A percentile compares a stretch with the other conserved stretches of the same genome.
These are phyloP conservation scores for Onthophagus sagittarius DNA, from an alignment of 2,888 invertebrate genomes.

Conservation along the genomic window DNA sequence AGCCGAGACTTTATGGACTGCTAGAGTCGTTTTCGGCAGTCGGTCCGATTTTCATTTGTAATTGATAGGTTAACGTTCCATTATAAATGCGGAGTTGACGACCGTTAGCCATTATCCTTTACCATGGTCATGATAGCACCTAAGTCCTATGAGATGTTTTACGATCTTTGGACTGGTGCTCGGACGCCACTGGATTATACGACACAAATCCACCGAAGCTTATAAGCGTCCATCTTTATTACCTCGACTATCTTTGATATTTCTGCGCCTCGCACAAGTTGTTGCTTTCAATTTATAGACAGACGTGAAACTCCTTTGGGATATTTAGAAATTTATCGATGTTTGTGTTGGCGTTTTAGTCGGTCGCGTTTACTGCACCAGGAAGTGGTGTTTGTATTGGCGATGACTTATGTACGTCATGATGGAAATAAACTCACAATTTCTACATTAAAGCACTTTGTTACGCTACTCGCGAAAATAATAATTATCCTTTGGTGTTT, in stretches of 20 bases:
- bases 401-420: not conserved
- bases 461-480: not conserved
- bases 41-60: slow-evolving; percentile 10
- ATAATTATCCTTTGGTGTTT: not conserved
- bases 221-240: slow-evolving; percentile 7
- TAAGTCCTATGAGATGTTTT: not conserved
- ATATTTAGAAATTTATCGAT: not conserved
- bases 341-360: not conserved
- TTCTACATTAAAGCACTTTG: not conserved
- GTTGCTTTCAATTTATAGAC: not conserved
- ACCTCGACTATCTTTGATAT: not conserved
- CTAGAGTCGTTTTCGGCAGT: not conserved
- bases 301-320: not conserved
- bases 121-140: not conserved
- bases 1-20: slow-evolving; percentile 3
- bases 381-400: not conserved
- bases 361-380: not conserved
- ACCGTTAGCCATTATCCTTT: slow-evolving; percentile 4
- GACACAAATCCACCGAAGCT: slow-evolving; percentile 2
- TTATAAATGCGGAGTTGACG: slow-evolving; percentile 6
- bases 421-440: not conserved
- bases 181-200: slow-evolving; percentile 11
- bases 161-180: not conserved
- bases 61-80: slow-evolving; percentile 8
- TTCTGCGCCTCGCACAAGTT: not conserved